A percentile compares a stretch with the other conserved stretches of the same genome.
Evolutionary conservation across 2,888 invertebrate species (phyloP).

Genomic region (Hemaris fuciformis): DNA sequence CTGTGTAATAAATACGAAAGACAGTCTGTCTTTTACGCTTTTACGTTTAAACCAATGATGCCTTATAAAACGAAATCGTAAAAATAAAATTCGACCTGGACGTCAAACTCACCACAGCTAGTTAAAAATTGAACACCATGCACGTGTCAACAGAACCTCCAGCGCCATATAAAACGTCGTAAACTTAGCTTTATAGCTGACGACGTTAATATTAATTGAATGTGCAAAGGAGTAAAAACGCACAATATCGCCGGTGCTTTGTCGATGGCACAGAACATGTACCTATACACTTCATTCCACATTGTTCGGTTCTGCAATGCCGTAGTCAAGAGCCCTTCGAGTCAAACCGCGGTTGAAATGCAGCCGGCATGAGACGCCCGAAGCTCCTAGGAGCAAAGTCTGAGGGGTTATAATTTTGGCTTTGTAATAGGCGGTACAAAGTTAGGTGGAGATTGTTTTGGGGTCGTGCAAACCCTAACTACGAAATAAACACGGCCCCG

Average conservation of each 20-base stretch:
- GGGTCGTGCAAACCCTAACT: slow-evolving; percentile 5
- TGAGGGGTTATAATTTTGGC: slow-evolving; percentile 19
- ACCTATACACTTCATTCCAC: slow-evolving; percentile 60
- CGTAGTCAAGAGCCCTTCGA: slow-evolving; percentile 56
- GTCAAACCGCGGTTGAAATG: slow-evolving; percentile 65
- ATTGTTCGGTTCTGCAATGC: slow-evolving; percentile 70
- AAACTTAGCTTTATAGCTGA: not conserved
- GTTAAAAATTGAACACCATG: too few relatives aligned
- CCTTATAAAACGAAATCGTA: too few relatives aligned
- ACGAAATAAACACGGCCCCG: slow-evolving; percentile 6
- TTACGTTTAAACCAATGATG: too few relatives aligned
- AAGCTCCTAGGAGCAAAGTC: slow-evolving; percentile 47
- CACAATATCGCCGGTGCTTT: not conserved
- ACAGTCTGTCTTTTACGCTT: too few relatives aligned
- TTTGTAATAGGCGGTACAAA: slow-evolving; percentile 2
- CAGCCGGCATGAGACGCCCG: slow-evolving; percentile 41
- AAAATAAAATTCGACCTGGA: too few relatives aligned
- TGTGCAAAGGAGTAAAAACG: slow-evolving; percentile 2
- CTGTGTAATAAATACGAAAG: too few relatives aligned
- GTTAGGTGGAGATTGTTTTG: slow-evolving; percentile 5
- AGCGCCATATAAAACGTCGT: too few relatives aligned
- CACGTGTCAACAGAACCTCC: too few relatives aligned
- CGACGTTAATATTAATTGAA: not conserved
- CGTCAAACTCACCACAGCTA: too few relatives aligned
- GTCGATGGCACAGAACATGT: slow-evolving; percentile 29